A percentile compares a stretch with the other conserved stretches of the same genome.
Conservation (phyloP, 2,888 invertebrate species). For the Meghimatium bilineatum region DNA sequence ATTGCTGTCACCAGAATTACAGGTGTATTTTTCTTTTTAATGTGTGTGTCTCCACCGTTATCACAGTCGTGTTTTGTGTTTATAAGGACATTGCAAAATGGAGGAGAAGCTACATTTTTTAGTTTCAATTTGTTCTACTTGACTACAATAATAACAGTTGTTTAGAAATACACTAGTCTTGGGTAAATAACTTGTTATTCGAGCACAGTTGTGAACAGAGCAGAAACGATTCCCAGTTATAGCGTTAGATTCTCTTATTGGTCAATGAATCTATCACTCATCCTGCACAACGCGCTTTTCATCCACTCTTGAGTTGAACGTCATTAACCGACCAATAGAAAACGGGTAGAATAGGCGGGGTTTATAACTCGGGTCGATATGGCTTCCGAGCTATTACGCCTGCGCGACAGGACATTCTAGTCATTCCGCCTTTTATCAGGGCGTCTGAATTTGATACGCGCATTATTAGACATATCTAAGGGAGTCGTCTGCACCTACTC, state of each 20-base stretch:
- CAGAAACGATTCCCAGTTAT: background rate
- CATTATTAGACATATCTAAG: background rate
- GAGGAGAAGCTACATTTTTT: slow-evolving; percentile 25
- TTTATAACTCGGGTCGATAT: slow-evolving; percentile 38
- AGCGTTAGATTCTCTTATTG: slow-evolving; percentile 25
- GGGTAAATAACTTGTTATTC: slow-evolving; percentile 23
- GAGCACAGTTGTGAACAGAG: background rate
- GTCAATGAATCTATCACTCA: slow-evolving; percentile 29
- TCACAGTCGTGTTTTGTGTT: background rate
- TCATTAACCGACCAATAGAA: slow-evolving; percentile 25
- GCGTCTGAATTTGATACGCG: slow-evolving; percentile 24
- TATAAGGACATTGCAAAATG: background rate
- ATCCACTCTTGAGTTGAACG: slow-evolving; percentile 22
- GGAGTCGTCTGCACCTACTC: slow-evolving; percentile 26
- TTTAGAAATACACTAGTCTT: slow-evolving; percentile 15
- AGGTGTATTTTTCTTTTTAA: background rate
- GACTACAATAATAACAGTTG: slow-evolving; percentile 21
- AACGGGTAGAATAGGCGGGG: slow-evolving; percentile 26
- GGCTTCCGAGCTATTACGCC: slow-evolving; percentile 26
- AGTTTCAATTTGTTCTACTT: slow-evolving; percentile 1
- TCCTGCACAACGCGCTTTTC: background rate
- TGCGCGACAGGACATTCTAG: slow-evolving; percentile 8
- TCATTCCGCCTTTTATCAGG: slow-evolving; percentile 38
- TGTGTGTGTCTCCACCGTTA: background rate
- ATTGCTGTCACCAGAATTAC: background rate